Evolutionary conservation across 2,888 invertebrate species (phyloP).

Genomic region (Prosopocoilus inquinatus): DNA sequence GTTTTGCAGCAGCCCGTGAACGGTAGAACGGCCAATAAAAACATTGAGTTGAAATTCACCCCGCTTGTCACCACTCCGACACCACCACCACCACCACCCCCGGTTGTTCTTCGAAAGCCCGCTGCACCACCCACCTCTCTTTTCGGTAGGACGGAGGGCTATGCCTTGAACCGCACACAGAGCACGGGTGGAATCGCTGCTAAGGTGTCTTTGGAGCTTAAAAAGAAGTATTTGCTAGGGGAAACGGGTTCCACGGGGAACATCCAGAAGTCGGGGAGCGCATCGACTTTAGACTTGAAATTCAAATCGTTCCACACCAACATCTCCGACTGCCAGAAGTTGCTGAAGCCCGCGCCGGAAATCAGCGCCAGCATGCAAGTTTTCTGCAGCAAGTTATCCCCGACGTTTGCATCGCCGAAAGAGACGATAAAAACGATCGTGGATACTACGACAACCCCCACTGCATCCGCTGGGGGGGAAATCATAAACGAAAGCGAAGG

Average conservation of each 20-base stretch:
- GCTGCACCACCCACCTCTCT: slow-evolving; percentile 32
- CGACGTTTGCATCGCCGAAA: slow-evolving; percentile 29
- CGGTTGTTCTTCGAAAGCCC: slow-evolving; percentile 38
- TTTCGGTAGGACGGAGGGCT: slow-evolving; percentile 62
- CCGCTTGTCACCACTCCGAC: slow-evolving; percentile 39
- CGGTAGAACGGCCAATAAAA: slow-evolving; percentile 37
- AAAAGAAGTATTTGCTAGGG: slow-evolving; percentile 79
- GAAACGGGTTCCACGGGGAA: slow-evolving; percentile 64
- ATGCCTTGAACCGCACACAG: slow-evolving; percentile 76
- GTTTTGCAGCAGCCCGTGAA: slow-evolving; percentile 52
- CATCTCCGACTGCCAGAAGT: slow-evolving; percentile 85
- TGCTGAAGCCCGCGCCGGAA: slow-evolving; percentile 73
- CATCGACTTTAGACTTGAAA: slow-evolving; percentile 80
- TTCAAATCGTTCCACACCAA: slow-evolving; percentile 80
- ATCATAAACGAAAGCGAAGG: slow-evolving; percentile 48
- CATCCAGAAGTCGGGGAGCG: slow-evolving; percentile 79
- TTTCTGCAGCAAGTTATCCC: slow-evolving; percentile 54
- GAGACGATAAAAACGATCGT: slow-evolving; percentile 20
- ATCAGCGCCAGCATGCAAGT: slow-evolving; percentile 70
- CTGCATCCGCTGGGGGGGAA: slow-evolving; percentile 20
- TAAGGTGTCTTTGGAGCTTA: slow-evolving; percentile 81
- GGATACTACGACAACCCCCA: slow-evolving; percentile 11
- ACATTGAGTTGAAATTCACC: slow-evolving; percentile 49
- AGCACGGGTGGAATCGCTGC: slow-evolving; percentile 87
- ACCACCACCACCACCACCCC: slow-evolving; percentile 27